phyloP scores from a whole-genome alignment of 2,888 invertebrate species.

The Cephus sareptanus region DNA sequence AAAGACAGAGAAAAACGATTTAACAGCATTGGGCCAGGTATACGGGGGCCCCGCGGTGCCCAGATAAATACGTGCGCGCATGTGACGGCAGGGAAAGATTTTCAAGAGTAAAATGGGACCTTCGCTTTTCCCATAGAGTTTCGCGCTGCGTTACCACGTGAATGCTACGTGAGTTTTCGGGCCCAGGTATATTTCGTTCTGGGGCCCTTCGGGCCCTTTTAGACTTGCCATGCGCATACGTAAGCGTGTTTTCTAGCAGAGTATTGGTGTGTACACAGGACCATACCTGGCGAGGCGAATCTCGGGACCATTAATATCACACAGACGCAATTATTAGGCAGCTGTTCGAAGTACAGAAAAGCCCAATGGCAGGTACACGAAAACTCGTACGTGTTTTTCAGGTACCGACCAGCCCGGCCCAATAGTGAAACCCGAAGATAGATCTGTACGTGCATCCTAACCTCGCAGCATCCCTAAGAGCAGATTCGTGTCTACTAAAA shows the following conservation, averaged over 20 bases:
- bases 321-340: constrained; percentile 59
- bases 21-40: neutral
- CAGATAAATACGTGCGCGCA: constrained; percentile 1
- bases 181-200: constrained; percentile 1
- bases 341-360: constrained; percentile 46
- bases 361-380: constrained; percentile 24
- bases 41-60: neutral
- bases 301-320: constrained; percentile 54
- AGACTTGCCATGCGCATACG: neutral
- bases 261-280: constrained; percentile 20
- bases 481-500: neutral
- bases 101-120: neutral
- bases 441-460: neutral
- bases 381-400: neutral
- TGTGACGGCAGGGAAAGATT: neutral
- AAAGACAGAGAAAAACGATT: neutral
- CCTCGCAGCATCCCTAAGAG: neutral
- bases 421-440: neutral
- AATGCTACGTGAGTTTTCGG: neutral
- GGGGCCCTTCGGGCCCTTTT: neutral
- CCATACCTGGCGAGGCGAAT: constrained; percentile 50
- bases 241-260: neutral
- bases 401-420: neutral
- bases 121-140: neutral
- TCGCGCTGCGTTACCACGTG: neutral